Evolutionary conservation across 53 echinoderm and acorn worm genomes (phyloP).

Genomic region (Patiria pectinifera): DNA sequence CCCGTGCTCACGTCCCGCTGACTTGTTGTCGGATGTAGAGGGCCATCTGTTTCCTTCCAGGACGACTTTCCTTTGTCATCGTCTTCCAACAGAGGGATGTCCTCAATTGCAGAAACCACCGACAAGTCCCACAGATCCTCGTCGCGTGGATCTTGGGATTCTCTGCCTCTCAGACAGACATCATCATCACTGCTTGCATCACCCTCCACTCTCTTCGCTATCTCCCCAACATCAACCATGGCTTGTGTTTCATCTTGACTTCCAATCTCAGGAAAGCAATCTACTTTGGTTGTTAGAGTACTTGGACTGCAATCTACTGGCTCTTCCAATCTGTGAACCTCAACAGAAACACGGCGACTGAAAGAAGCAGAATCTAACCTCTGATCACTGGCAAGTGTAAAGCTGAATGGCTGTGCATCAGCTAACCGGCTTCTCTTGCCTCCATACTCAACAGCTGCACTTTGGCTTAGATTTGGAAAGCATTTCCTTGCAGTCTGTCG

Average conservation of each 20-base stretch:
- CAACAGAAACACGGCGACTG: not conserved
- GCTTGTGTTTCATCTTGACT: not conserved
- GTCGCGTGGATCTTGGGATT: not conserved
- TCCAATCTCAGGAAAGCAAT: not conserved
- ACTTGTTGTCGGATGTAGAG: not conserved
- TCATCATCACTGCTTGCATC: not conserved
- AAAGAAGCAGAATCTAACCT: not conserved
- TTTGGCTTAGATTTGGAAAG: not conserved
- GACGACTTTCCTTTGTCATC: not conserved
- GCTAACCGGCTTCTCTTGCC: not conserved
- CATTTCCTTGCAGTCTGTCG: slow-evolving; percentile 42
- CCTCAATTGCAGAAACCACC: slow-evolving; percentile 1
- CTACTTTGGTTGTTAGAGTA: not conserved
- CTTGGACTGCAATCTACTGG: not conserved
- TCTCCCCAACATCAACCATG: not conserved
- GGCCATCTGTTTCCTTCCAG: not conserved
- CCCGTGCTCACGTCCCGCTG: too few species aligned
- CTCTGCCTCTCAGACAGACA: not conserved
- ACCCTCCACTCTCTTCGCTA: too few species aligned
- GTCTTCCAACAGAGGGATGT: slow-evolving; percentile 31
- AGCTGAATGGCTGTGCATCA: not conserved
- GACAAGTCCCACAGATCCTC: slow-evolving; percentile 31
- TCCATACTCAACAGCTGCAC: not conserved
- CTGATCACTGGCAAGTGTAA: not conserved
- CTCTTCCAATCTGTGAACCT: not conserved